Base-by-base conservation (phyloP, 2,113 vertebrate species). In the Ceyx cyanopectus region DNA sequence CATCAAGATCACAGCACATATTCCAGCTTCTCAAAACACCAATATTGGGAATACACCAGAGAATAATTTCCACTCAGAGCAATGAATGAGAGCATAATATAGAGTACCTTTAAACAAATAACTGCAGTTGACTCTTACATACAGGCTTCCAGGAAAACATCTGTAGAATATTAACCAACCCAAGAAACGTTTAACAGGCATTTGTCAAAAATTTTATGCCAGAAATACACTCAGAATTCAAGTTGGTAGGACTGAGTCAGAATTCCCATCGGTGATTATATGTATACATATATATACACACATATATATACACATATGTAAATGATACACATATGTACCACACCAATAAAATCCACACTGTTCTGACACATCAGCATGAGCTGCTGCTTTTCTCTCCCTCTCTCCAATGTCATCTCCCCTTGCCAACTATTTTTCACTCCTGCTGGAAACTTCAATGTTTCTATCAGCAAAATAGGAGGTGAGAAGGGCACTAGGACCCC, bases 111-210 rank as follows among this genome's bases (percentile, higher is more conserved):
- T 85, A 92, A 95, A 95, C 68, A 87, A 94, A 77, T 87, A 82
- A 82, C 48, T 85, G 75, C 56, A 82, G 30, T 75, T 83, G 87
- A 54, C 76, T 94, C 79, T 60, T 81, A 81, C 17, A 79, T 29
- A 60, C 46, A 83, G 30, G 56, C 83, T 93, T 91, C 85, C 87
- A 95, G 56, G 76, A 93, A 93, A 89, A 92, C 90, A 96, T 95
- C 94, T 90, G 92, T 40, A 93, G 46, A 77, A 24, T 37, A 92
- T 94, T 94, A 95, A 90, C 60, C 5, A 27, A 78, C 61, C 43
- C 51, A 77, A 87, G 65, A 85, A 91, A 77, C 3, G 0, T 86
- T 93, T 83, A 82, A 87, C 0, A 6, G 40, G 68, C 87, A 85
- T 70, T 89, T 93, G 67, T 89, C 56, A 93, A 83, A 73, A 87